Evolutionary conservation across 2,888 invertebrate species (phyloP).

Genomic region (Yponomeuta cagnagella): DNA sequence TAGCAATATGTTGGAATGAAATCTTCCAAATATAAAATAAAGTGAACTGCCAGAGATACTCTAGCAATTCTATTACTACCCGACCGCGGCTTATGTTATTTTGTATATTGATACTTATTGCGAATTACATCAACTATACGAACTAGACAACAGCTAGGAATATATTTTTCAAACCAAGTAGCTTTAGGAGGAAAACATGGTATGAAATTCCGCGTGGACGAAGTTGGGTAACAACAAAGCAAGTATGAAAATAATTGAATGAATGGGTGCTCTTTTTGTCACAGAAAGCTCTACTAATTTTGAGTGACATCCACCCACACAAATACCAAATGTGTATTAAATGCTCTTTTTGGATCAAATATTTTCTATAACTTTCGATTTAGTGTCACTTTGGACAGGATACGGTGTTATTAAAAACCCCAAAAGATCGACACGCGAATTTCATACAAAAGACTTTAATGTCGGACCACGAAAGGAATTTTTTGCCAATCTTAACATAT

Average conservation of each 20-base stretch:
- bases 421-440: constrained; percentile 26
- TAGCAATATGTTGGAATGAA: too few relatives aligned
- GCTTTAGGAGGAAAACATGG: too few relatives aligned
- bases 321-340: constrained; percentile 60
- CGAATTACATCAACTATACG: too few relatives aligned
- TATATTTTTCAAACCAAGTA: too few relatives aligned
- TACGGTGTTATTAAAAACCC: constrained; percentile 45
- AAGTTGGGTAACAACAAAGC: too few relatives aligned
- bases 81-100: too few relatives aligned
- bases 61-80: too few relatives aligned
- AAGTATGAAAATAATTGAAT: not conserved
- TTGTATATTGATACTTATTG: too few relatives aligned
- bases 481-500: constrained; percentile 8
- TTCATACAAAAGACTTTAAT: constrained; percentile 9
- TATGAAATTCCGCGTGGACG: too few relatives aligned
- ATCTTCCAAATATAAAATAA: too few relatives aligned
- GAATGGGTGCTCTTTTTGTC: constrained; percentile 32
- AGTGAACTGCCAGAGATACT: too few relatives aligned
- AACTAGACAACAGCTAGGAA: too few relatives aligned
- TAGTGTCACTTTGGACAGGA: constrained; percentile 54
- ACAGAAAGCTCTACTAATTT: constrained; percentile 38
- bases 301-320: constrained; percentile 66
- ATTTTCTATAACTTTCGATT: constrained; percentile 47
- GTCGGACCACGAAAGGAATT: constrained; percentile 1
- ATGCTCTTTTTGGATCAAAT: constrained; percentile 60